phyloP scores from a whole-genome alignment of 64 coral and sea anemone species.

The Trachythela sp. region DNA sequence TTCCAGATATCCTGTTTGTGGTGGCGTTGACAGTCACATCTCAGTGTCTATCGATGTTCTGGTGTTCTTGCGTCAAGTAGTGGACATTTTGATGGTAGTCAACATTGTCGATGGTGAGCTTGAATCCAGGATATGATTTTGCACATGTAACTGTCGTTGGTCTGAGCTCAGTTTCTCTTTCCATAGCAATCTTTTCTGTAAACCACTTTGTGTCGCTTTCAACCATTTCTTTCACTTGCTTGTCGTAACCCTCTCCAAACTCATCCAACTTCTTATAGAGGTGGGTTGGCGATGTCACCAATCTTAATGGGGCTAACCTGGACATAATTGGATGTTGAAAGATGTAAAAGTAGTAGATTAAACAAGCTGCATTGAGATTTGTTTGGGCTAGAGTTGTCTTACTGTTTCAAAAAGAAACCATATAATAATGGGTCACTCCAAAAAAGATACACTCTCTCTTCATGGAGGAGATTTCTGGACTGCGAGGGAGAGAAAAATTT shows the following conservation, averaged over 20 bases:
- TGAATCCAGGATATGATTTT: slow-evolving; percentile 10
- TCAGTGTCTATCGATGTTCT: neutral
- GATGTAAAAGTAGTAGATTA: neutral
- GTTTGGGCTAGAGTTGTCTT: neutral
- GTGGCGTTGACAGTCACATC: neutral
- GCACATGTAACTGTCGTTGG: neutral
- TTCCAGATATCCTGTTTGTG: neutral
- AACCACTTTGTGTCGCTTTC: neutral
- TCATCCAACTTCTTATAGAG: slow-evolving; percentile 56
- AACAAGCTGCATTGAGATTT: neutral
- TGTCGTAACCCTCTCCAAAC: slow-evolving; percentile 54
- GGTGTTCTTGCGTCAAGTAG: neutral
- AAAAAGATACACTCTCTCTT: too few relatives aligned
- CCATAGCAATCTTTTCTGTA: neutral
- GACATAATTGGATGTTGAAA: neutral
- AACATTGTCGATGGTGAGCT: slow-evolving; percentile 4
- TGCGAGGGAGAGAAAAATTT: too few relatives aligned
- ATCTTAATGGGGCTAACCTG: neutral
- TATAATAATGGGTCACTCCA: too few relatives aligned
- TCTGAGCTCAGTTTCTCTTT: neutral
- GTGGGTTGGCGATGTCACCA: slow-evolving; percentile 13
- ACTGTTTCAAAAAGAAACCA: neutral
- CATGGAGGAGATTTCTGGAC: too few relatives aligned
- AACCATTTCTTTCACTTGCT: slow-evolving; percentile 16
- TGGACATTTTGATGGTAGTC: slow-evolving; percentile 4